phyloP scores from a whole-genome alignment of 2,888 invertebrate species.

The Polyommatus iphigenia region DNA sequence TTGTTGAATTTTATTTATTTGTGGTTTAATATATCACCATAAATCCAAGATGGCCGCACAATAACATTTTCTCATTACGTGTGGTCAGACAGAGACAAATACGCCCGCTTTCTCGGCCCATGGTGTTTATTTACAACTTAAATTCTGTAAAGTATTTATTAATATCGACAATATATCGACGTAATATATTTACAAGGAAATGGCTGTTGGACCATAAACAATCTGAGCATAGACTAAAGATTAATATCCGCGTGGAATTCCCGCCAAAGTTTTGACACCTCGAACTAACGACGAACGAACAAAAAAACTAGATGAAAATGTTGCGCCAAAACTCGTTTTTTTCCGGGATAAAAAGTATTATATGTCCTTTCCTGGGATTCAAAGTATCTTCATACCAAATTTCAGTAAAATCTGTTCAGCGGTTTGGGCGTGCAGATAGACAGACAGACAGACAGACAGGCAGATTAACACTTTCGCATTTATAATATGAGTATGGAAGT shows the following conservation, averaged over 20 bases:
- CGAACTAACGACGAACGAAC: too few relatives aligned
- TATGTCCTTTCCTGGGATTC: too few relatives aligned
- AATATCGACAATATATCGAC: constrained; percentile 25
- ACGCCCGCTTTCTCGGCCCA: constrained; percentile 20
- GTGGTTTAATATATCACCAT: constrained; percentile 26
- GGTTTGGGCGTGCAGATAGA: too few relatives aligned
- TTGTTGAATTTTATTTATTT: constrained; percentile 27
- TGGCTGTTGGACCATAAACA: background rate
- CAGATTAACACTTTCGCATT: too few relatives aligned
- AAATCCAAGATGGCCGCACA: constrained; percentile 24
- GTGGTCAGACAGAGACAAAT: constrained; percentile 29
- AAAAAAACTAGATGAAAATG: too few relatives aligned
- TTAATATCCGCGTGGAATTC: background rate
- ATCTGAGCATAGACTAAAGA: background rate
- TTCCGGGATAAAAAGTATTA: too few relatives aligned
- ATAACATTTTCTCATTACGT: constrained; percentile 23
- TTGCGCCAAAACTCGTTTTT: too few relatives aligned
- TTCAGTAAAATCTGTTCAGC: too few relatives aligned
- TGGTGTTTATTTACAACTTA: constrained; percentile 27
- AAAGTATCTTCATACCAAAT: too few relatives aligned
- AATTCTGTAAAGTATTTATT: constrained; percentile 20
- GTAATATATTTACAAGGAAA: constrained; percentile 20
- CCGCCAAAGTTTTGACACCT: background rate
- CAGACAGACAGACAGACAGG: too few relatives aligned
- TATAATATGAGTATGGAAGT: too few relatives aligned